Evolutionary conservation across 2,797 vertebrate species (phyloP).

Genomic region (Crypturellus tataupa): DNA sequence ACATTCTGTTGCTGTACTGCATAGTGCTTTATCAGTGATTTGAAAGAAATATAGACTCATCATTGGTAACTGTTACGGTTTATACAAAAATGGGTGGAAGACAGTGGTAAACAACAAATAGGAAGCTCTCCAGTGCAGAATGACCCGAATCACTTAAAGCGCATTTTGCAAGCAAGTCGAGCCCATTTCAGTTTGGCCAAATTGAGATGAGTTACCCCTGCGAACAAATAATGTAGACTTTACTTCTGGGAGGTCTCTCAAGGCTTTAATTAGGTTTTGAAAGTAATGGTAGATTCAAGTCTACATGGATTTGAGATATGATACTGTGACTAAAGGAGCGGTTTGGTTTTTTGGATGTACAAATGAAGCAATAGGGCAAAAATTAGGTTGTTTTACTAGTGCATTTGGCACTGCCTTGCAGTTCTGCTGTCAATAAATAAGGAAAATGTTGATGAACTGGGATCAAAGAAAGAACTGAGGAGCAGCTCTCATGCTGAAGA

Average conservation of each 20-base stretch:
- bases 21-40: neutral
- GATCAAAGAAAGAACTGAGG: neutral
- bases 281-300: neutral
- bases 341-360: neutral
- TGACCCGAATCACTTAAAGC: neutral
- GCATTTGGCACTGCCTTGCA: neutral
- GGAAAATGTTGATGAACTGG: neutral
- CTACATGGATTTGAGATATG: neutral
- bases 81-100: neutral
- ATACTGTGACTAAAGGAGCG: neutral
- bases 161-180: neutral
- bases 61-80: neutral
- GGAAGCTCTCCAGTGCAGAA: neutral
- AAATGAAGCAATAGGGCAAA: neutral
- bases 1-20: slow-evolving; percentile 8
- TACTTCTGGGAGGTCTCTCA: neutral
- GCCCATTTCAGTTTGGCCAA: neutral
- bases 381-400: neutral
- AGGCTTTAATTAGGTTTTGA: neutral
- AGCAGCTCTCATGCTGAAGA: neutral
- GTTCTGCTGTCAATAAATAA: neutral
- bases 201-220: neutral
- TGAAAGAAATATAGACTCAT: neutral
- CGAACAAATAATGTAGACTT: neutral
- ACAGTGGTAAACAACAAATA: neutral